A percentile compares a stretch with the other conserved stretches of the same genome.
Evolutionary conservation across 2,797 vertebrate genomes (phyloP).

Genomic region (Jordanella pulchra): DNA sequence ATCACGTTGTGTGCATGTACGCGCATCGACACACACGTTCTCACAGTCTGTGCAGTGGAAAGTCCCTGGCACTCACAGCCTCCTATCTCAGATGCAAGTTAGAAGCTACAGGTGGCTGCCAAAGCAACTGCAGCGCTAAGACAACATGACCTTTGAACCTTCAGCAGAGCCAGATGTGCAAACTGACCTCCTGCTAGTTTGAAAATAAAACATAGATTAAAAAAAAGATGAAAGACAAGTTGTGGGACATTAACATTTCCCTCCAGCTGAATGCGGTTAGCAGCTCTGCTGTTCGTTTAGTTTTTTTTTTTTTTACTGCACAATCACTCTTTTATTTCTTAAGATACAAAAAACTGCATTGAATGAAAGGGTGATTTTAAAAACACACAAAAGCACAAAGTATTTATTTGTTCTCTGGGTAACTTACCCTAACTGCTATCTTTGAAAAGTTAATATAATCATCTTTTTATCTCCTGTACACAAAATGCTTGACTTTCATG

Average conservation of each 20-base stretch:
- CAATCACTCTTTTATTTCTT: neutral
- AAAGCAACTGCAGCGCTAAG: conserved; percentile 26
- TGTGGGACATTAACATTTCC: neutral
- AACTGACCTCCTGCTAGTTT: conserved; percentile 6
- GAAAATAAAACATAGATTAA: neutral
- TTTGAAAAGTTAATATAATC: neutral
- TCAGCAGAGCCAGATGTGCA: neutral
- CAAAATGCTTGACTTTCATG: no score
- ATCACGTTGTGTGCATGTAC: conserved; percentile 23
- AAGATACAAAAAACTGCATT: neutral
- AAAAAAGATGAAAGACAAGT: neutral
- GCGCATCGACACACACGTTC: neutral
- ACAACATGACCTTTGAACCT: conserved; percentile 35
- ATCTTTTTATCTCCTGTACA: neutral
- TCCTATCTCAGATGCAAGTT: conserved; percentile 46
- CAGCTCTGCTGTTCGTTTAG: neutral
- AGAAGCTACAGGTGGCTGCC: conserved; percentile 58
- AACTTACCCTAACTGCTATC: neutral
- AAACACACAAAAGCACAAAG: neutral
- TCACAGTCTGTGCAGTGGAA: conserved; percentile 55
- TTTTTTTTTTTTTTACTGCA: neutral
- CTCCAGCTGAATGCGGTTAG: neutral
- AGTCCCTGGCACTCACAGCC: conserved; percentile 67
- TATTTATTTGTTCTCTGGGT: neutral
- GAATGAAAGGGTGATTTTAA: neutral